phyloP scores from a whole-genome alignment of 2,113 vertebrate species.

The Aphelocoma coerulescens region DNA sequence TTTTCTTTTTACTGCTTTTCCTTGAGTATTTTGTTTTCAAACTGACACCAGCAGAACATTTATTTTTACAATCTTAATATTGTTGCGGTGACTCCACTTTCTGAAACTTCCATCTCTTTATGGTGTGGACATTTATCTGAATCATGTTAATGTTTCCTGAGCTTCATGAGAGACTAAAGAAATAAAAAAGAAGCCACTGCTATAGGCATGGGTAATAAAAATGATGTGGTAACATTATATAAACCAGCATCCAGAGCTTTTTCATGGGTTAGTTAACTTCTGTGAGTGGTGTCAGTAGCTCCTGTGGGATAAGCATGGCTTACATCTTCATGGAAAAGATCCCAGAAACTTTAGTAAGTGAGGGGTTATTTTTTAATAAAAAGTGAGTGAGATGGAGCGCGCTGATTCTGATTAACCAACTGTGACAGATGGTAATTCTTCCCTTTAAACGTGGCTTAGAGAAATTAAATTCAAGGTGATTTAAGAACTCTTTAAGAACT shows the following conservation, averaged over 20 bases:
- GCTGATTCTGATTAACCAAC: constrained; percentile 6
- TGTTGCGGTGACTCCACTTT: neutral
- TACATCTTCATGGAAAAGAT: neutral
- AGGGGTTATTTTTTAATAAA: constrained; percentile 22
- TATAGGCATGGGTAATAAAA: neutral
- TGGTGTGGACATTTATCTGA: neutral
- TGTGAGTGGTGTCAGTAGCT: neutral
- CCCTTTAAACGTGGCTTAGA: neutral
- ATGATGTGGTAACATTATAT: neutral
- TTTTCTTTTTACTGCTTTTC: neutral
- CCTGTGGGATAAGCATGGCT: neutral
- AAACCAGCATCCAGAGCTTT: neutral
- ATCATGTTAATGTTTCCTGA: neutral
- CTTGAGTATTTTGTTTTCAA: neutral
- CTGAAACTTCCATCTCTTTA: neutral
- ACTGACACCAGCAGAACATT: neutral
- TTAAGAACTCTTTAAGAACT: neutral
- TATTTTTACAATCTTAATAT: neutral
- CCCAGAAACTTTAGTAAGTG: neutral
- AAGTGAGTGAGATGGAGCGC: neutral
- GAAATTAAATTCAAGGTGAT: constrained; percentile 48
- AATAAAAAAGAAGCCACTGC: neutral
- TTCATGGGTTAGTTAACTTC: neutral
- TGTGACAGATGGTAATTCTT: constrained; percentile 39
- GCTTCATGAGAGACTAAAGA: neutral